Base-by-base conservation (phyloP, 2,113 vertebrate genomes). In the Ageneiosus marmoratus region DNA sequence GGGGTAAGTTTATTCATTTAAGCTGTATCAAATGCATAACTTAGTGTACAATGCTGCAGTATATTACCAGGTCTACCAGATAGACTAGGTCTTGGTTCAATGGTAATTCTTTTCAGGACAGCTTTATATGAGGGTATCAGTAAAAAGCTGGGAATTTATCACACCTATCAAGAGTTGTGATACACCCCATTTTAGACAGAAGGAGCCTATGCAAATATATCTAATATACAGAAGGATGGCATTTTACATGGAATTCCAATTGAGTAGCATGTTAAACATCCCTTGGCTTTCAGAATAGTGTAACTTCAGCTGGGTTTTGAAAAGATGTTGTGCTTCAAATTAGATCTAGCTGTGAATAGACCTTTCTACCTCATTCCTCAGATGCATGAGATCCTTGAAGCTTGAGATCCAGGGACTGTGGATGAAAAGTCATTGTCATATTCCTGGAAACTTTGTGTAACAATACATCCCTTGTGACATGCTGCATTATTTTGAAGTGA, bases 1-100 rank as follows among this genome's bases (percentile, higher is more conserved):
- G 95, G 96, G 97, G 98, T 99, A 85, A 94, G 95, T 77, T 60
- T 84, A 63, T 77, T 46, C 2, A 18, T 72, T 27, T 1, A 76
- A 55, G 55, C 32, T 34, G 20, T 76, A 76, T 55, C 32, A 55
- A 76, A 34, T 55, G 50, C 11, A 55, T 55, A 29, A 4, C 27
- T 4, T n/a, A n/a, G n/a, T n/a, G n/a, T 73, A 73, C 15, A 22
- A 11, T 53, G 16, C 53, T 74, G 46, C 51, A 15, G 46, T 32
- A 74, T 24, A 50, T 48, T 48, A 73, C n/a, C 24, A 46, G 24
- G 12, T 46, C 69, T 46, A 46, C 5, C 24, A n/a, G 4, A 24
- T 48, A 24, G 20, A 11, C 20, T 70, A 37, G 32, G 18, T 15
- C 7, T 22, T 69, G 20, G 37, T 34, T 41, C 4, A 4, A 70